Base-by-base conservation (phyloP, 1,140 invertebrate genomes). In the Drosophila parvula region DNA sequence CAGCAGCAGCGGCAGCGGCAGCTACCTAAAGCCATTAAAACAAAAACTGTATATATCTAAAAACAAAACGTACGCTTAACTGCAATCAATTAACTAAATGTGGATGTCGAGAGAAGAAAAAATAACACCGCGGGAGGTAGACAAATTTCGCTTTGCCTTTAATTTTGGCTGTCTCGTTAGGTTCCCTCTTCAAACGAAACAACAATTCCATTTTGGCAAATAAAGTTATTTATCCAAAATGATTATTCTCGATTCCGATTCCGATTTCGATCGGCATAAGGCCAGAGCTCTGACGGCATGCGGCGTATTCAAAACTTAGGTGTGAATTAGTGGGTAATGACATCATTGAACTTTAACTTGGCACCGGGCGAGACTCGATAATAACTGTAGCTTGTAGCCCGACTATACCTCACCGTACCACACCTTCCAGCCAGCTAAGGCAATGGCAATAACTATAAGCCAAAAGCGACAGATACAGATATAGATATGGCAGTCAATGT, bases 331-430 rank as follows among this genome's bases (percentile, higher is more conserved):
- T 83, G 68, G 83, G 83, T 88, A 88, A 88, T 88, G 83, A 88
- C 83, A 88, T 88, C 83, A 88, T 89, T 88, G 84, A 88, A 88
- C 83, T 88, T 88, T 88, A 88, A 89, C 84, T 88, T 76, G 83
- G 67, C 84, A 88, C 68, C 69, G 53, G 64, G 70, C 62, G 56
- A 65, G 64, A 71, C 68, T 64, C 50, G 55, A 70, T 57, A 74
- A 70, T 83, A 88, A 88, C 76, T 88, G 83, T 83, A 89, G 83
- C 83, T 89, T 88, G 71, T 73, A 59, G 69, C 55, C 50, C 10
- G 64, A 14, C 62, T 47, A 45, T 45, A 43, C 22, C 67, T 62
- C 44, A 55, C 70, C 55, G 59, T 69, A 88, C 78, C 83, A 88
- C 83, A 88, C 83, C 83, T 88, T 79, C 40, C 48, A 69, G 64